Evolutionary conservation across 2,797 vertebrate species (phyloP).

Genomic region (Girardinus metallicus): DNA sequence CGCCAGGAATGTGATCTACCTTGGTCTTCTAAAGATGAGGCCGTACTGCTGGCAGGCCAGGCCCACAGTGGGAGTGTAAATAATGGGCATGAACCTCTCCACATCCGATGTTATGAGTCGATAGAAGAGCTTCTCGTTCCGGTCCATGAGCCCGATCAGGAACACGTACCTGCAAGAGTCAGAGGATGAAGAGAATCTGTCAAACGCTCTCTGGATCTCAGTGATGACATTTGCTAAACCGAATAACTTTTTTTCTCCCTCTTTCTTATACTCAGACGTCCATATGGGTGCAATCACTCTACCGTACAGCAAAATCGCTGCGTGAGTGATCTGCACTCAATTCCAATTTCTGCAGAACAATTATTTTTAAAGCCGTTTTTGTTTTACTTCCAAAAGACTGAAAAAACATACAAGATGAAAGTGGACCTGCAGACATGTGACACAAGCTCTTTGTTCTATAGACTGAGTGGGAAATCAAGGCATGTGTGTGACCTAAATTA

Average conservation of each 20-base stretch:
- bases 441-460: conserved; percentile 63
- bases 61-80: conserved; percentile 97
- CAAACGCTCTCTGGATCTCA: conserved; percentile 42
- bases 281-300: neutral
- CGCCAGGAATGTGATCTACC: conserved; percentile 79
- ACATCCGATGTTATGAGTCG: conserved; percentile 89
- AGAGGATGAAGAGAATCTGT: conserved; percentile 21
- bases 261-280: neutral
- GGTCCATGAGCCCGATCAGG: conserved; percentile 96
- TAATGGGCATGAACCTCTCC: conserved; percentile 96
- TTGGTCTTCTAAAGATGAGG: conserved; percentile 91
- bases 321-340: neutral
- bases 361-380: conserved; percentile 32
- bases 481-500: conserved; percentile 69
- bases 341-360: conserved; percentile 26
- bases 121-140: conserved; percentile 97
- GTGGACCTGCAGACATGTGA: conserved; percentile 36
- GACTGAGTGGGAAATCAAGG: conserved; percentile 36
- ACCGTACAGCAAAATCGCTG: conserved; percentile 1
- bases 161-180: conserved; percentile 88
- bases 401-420: conserved; percentile 52
- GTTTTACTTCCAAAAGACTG: conserved; percentile 49
- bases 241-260: neutral
- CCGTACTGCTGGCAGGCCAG: conserved; percentile 96
- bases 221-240: conserved; percentile 30